Conservation (phyloP, 2,797 vertebrate species). For the Hoplostethus mediterraneus region DNA sequence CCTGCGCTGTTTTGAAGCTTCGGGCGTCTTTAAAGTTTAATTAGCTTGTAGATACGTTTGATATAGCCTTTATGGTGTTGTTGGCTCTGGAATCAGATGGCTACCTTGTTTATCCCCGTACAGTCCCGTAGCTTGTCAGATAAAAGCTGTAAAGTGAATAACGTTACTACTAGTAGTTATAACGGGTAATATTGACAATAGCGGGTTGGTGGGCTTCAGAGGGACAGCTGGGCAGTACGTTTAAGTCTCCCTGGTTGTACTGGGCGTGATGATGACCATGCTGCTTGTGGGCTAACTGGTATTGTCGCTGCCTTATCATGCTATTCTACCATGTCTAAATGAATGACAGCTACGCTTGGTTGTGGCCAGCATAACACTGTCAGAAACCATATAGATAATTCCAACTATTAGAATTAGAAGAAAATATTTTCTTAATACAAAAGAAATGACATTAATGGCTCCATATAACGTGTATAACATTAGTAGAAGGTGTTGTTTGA, state of each 20-base stretch:
- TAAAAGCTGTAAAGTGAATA: not conserved
- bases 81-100: not conserved
- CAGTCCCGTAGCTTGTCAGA: not conserved
- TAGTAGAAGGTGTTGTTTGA: too few species aligned
- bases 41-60: constrained; percentile 21
- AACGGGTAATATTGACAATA: not conserved
- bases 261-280: constrained; percentile 8
- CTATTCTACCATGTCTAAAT: too few species aligned
- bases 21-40: constrained; percentile 25
- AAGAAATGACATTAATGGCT: too few species aligned
- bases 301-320: not conserved
- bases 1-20: not conserved
- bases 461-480: too few species aligned
- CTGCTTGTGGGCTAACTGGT: constrained; percentile 1
- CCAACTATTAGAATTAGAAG: not conserved
- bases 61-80: not conserved
- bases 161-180: not conserved
- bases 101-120: not conserved
- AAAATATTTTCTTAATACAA: too few species aligned
- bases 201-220: not conserved
- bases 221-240: not conserved
- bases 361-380: too few species aligned
- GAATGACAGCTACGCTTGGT: too few species aligned
- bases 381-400: not conserved
- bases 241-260: not conserved